Percentiles rank a stretch among this genome's conserved stretches.
phyloP scores from a whole-genome alignment of 2,888 invertebrate species.

The Tridacna gigas region DNA sequence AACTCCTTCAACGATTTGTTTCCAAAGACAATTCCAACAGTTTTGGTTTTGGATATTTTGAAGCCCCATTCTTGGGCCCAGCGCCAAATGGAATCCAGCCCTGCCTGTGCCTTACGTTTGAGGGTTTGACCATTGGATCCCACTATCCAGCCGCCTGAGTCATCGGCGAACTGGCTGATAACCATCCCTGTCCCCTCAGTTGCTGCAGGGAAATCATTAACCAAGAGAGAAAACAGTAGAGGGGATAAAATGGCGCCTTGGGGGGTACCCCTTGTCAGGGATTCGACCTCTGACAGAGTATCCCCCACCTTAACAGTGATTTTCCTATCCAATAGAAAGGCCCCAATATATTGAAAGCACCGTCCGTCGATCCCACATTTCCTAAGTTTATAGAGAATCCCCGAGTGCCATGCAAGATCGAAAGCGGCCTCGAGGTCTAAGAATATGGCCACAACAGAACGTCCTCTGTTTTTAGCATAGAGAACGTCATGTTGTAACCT shows the following conservation, averaged over 20 bases:
- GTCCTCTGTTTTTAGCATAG: too few species aligned
- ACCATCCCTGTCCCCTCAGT: too few species aligned
- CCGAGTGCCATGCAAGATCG: too few species aligned
- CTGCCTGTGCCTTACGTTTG: too few species aligned
- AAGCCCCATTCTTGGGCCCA: too few species aligned
- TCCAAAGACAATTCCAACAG: slow-evolving; percentile 25
- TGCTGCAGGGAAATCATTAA: too few species aligned
- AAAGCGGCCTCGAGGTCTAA: slow-evolving; percentile 22
- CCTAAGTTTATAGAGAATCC: too few species aligned
- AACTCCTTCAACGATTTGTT: background rate
- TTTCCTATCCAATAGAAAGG: slow-evolving; percentile 24
- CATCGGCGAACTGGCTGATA: slow-evolving; percentile 44
- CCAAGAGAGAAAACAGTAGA: too few species aligned
- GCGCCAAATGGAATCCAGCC: too few species aligned
- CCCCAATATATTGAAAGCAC: slow-evolving; percentile 28
- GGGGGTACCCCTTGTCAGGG: too few species aligned
- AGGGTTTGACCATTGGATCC: slow-evolving; percentile 35
- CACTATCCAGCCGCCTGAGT: slow-evolving; percentile 34
- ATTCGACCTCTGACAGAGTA: background rate
- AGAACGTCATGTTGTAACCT: too few species aligned
- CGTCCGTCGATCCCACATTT: slow-evolving; percentile 31
- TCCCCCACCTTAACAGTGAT: slow-evolving; percentile 24
- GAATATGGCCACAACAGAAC: slow-evolving; percentile 19
- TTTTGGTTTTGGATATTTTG: slow-evolving; percentile 40
- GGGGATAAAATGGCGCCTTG: too few species aligned